A percentile compares a stretch with the other conserved stretches of the same genome.
These are phyloP conservation scores for Orycteropus afer DNA, from an alignment of 2,113 vertebrate species.

Conservation along the genomic window DNA sequence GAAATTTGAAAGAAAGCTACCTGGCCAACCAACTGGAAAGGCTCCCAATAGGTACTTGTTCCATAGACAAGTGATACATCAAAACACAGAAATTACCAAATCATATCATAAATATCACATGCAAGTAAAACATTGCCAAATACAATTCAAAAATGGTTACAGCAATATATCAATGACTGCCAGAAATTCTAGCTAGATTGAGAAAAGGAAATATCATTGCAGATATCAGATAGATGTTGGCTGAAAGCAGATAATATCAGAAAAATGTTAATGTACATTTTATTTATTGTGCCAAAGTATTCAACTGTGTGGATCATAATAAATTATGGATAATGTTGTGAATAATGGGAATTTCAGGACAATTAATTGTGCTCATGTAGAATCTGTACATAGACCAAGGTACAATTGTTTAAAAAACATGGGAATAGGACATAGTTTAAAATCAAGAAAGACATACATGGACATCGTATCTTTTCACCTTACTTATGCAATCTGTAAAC, in stretches of 20 bases:
- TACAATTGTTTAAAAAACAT: background rate
- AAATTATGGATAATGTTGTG: too few relatives aligned
- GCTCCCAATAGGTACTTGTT: background rate
- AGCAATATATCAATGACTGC: background rate
- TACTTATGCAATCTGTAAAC: too few relatives aligned
- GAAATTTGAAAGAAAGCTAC: too few relatives aligned
- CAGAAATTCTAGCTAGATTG: background rate
- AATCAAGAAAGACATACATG: too few relatives aligned
- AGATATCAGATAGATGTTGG: background rate
- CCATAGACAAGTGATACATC: background rate
- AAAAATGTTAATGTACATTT: background rate
- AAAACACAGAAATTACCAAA: background rate
- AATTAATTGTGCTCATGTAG: too few relatives aligned
- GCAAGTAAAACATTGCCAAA: background rate
- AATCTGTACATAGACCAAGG: background rate
- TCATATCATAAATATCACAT: background rate
- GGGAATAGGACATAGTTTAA: too few relatives aligned
- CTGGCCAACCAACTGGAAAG: background rate
- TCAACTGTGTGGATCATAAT: too few relatives aligned
- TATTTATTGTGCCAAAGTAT: background rate
- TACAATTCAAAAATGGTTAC: background rate
- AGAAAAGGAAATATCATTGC: background rate
- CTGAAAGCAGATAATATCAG: background rate
- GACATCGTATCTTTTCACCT: too few relatives aligned
- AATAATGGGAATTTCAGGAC: too few relatives aligned